A percentile compares a stretch with the other conserved stretches of the same genome.
These are phyloP conservation scores for Chamaea fasciata DNA, from an alignment of 2,113 vertebrate species.

Conservation along the genomic window DNA sequence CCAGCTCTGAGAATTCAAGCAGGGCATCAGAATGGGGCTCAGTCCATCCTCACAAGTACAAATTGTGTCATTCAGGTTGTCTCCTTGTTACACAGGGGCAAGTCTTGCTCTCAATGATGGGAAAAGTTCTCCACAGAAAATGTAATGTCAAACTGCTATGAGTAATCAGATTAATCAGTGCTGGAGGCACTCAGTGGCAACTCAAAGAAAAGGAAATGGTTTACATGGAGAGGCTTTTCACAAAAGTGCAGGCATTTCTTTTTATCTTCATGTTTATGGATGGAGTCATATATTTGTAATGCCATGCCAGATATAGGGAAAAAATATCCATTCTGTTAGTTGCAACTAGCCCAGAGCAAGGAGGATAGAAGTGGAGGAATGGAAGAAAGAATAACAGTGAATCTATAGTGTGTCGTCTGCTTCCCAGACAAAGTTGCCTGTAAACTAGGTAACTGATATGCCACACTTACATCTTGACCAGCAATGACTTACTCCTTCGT, in stretches of 20 bases:
- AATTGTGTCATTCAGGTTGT: neutral
- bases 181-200: neutral
- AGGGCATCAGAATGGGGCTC: neutral
- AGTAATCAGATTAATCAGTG: constrained; percentile 45
- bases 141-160: neutral
- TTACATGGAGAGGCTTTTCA: neutral
- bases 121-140: neutral
- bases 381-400: neutral
- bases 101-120: neutral
- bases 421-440: neutral
- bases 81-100: neutral
- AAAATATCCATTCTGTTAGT: neutral
- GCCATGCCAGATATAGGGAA: neutral
- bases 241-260: neutral
- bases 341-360: neutral
- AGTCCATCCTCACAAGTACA: neutral
- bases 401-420: neutral
- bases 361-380: neutral
- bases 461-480: neutral
- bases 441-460: neutral
- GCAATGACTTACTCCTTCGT: neutral
- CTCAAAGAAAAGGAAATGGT: neutral
- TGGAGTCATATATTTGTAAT: neutral
- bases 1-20: neutral
- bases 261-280: neutral